A percentile compares a stretch with the other conserved stretches of the same genome.
phyloP scores from a whole-genome alignment of 1,140 invertebrate genomes.

The Drosophila simulans region DNA sequence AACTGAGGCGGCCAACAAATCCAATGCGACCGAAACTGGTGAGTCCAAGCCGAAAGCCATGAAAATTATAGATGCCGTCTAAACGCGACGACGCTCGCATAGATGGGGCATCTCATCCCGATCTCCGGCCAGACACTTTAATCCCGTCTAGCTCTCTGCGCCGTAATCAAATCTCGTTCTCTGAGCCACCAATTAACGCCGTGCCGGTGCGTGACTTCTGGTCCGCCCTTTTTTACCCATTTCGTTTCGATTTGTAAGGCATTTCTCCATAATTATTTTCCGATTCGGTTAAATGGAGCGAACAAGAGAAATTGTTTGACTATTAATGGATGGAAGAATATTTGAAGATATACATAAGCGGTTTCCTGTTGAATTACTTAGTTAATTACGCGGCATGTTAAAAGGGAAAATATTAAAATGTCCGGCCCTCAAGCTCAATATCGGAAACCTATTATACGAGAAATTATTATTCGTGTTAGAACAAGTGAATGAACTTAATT shows the following conservation, averaged over 20 bases:
- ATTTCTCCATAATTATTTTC: slow-evolving; percentile 72
- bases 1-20: slow-evolving; percentile 55
- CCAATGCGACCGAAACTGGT: slow-evolving; percentile 72
- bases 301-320: slow-evolving; percentile 59
- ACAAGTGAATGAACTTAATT: neutral
- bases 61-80: slow-evolving; percentile 70
- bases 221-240: slow-evolving; percentile 52
- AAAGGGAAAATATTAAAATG: slow-evolving; percentile 56
- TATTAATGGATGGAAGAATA: slow-evolving; percentile 69
- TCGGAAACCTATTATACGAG: too few relatives aligned
- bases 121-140: slow-evolving; percentile 63
- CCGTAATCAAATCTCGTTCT: slow-evolving; percentile 63
- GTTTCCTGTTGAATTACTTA: slow-evolving; percentile 79
- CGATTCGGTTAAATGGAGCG: slow-evolving; percentile 74
- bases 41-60: slow-evolving; percentile 61
- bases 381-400: slow-evolving; percentile 71
- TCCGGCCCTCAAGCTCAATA: neutral
- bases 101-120: slow-evolving; percentile 44
- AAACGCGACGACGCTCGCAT: slow-evolving; percentile 36
- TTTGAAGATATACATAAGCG: slow-evolving; percentile 45
- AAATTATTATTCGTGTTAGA: neutral
- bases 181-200: slow-evolving; percentile 70
- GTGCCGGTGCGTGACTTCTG: slow-evolving; percentile 46
- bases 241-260: slow-evolving; percentile 59
- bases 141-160: slow-evolving; percentile 45